phyloP scores from a whole-genome alignment of 2,113 vertebrate species.

The Tragulus kanchil region DNA sequence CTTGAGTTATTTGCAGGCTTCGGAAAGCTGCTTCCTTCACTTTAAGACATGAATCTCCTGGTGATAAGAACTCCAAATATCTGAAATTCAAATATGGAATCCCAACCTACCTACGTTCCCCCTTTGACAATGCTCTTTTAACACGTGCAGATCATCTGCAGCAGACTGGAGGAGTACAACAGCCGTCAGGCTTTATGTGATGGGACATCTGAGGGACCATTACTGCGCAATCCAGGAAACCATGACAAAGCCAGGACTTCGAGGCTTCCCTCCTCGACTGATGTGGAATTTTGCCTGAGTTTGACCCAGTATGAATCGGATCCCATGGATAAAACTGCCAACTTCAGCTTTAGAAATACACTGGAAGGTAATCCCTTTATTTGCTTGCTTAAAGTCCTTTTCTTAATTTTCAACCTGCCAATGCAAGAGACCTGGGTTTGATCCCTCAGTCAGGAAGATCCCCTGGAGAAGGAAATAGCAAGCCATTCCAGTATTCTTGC shows the following conservation, averaged over 20 bases:
- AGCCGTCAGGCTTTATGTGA: slow-evolving; percentile 90
- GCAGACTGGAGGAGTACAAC: slow-evolving; percentile 94
- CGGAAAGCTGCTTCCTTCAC: not conserved
- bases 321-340: slow-evolving; percentile 92
- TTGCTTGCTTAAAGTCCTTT: not conserved
- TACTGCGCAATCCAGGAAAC: slow-evolving; percentile 95
- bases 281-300: slow-evolving; percentile 94
- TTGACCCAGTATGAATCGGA: slow-evolving; percentile 93
- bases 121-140: slow-evolving; percentile 22
- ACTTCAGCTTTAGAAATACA: slow-evolving; percentile 97
- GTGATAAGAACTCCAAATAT: not conserved
- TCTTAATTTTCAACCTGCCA: not conserved
- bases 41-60: not conserved
- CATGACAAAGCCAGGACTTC: slow-evolving; percentile 91
- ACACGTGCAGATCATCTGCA: slow-evolving; percentile 93
- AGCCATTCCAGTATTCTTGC: not conserved
- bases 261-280: slow-evolving; percentile 92
- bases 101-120: not conserved
- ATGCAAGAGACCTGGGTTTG: not conserved
- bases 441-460: not conserved
- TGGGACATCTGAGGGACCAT: slow-evolving; percentile 91
- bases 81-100: not conserved
- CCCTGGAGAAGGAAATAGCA: not conserved
- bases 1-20: not conserved
- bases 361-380: slow-evolving; percentile 92